Evolutionary conservation across 2,113 vertebrate species (phyloP), one percentile per base, ranked within the genome.

Genomic region (Laticauda laticaudata): DNA sequence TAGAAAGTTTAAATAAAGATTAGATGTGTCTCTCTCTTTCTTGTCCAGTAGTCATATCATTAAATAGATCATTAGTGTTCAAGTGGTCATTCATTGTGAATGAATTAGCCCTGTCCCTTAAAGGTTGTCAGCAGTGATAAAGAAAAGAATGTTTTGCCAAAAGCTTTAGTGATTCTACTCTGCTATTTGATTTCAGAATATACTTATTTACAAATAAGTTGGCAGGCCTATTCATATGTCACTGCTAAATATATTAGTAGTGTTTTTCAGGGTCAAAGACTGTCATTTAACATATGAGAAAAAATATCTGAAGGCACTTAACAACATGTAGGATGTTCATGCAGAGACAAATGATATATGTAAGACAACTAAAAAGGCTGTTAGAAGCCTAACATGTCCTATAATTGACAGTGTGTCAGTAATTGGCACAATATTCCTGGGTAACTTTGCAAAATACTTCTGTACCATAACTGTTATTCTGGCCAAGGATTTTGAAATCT

Each of bases 101-200:
- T 93, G 61, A 55, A 55, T 90, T 94, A 55, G 57, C 20, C 91
- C 54, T 45, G 54, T 24, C n/a, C 2, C 55, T 88, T 51, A 93
- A 57, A 56, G 3, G 0, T 43, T 93, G 39, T 45, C 89, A 90
- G 81, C 48, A 86, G 29, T 26, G 18, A 85, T 89, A 88, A 92
- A 93, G 23, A 55, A 93, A 94, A 93, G 61, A 89, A 64, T 51
- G 10, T 39, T 5, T 6, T 91, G 18, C 93, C n/a, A 93, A 93
- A 95, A 2, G 20, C 85, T 69, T 51, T 92, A 69, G 3, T 48
- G 21, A 91, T 94, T 93, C 94, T 94, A 86, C 59, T 89, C n/a
- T 90, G 87, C 23, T 93, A 9, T 23, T 53, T 88, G 81, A 94
- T 18, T 90, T 91, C 61, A 92, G 85, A 23, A 87, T 89, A 90